These are phyloP conservation scores for Chrysina gloriosa DNA, from an alignment of 2,888 invertebrate genomes.

Conservation along the genomic window DNA sequence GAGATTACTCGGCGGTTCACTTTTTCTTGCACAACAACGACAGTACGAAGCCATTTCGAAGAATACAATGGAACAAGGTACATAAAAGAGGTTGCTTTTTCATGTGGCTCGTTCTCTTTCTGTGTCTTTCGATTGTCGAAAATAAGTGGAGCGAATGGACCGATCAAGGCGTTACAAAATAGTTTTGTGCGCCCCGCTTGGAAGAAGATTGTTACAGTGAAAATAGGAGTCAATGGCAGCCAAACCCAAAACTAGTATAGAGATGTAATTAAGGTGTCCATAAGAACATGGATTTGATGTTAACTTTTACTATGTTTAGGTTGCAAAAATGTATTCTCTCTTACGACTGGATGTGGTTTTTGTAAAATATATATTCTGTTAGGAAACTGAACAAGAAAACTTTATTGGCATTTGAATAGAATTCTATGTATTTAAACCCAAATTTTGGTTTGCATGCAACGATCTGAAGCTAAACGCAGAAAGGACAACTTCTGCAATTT, in stretches of 20 bases:
- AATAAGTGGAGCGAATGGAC: conserved; percentile 1
- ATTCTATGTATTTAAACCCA: too few species aligned
- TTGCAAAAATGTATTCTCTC: too few species aligned
- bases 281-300: neutral
- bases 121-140: neutral
- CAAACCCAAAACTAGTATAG: neutral
- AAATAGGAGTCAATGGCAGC: neutral
- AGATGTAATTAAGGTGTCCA: neutral
- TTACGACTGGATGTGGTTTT: too few species aligned
- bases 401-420: too few species aligned
- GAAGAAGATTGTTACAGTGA: neutral
- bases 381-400: too few species aligned
- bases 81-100: conserved; percentile 13
- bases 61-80: conserved; percentile 19
- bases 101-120: neutral
- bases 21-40: conserved; percentile 9
- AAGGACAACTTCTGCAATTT: too few species aligned
- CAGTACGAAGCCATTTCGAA: neutral
- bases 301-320: too few species aligned
- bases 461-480: too few species aligned
- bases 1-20: neutral
- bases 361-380: too few species aligned
- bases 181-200: neutral
- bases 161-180: neutral
- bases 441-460: too few species aligned